phyloP scores from a whole-genome alignment of 2,113 vertebrate species.

The Ictalurus punctatus region DNA sequence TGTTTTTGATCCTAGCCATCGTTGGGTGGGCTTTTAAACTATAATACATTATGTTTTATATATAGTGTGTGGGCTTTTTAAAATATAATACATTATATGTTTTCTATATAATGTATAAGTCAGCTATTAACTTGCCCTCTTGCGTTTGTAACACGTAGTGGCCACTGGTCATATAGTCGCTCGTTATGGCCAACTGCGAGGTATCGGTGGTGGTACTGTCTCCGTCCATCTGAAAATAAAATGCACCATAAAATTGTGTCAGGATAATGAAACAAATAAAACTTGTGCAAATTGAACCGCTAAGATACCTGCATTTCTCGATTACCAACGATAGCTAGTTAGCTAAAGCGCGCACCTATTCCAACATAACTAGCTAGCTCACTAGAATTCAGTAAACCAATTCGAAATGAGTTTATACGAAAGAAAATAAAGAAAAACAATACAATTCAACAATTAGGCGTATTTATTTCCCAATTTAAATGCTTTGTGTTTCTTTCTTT shows the following conservation, averaged over 20 bases:
- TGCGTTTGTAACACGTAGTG: constrained; percentile 96
- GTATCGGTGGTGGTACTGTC: constrained; percentile 94
- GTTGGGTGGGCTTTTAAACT: neutral
- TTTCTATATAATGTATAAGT: neutral
- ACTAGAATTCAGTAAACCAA: neutral
- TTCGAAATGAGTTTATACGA: too few species aligned
- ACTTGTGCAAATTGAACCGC: neutral
- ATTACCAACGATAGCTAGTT: neutral
- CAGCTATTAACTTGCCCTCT: constrained; percentile 79
- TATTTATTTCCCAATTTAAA: neutral
- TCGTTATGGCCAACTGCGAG: constrained; percentile 92
- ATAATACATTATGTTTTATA: neutral
- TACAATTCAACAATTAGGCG: neutral
- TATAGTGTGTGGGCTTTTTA: neutral
- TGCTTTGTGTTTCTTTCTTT: neutral
- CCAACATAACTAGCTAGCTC: neutral
- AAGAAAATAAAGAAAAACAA: neutral
- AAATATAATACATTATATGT: neutral
- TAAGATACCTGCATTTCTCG: too few species aligned
- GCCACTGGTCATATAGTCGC: constrained; percentile 90
- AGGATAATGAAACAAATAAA: neutral
- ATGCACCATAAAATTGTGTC: neutral
- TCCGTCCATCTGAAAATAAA: constrained; percentile 86
- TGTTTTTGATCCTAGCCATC: too few species aligned
- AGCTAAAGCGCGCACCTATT: neutral